Base-by-base conservation (phyloP, 2,797 vertebrate species). In the Tauraco hartlaubi region DNA sequence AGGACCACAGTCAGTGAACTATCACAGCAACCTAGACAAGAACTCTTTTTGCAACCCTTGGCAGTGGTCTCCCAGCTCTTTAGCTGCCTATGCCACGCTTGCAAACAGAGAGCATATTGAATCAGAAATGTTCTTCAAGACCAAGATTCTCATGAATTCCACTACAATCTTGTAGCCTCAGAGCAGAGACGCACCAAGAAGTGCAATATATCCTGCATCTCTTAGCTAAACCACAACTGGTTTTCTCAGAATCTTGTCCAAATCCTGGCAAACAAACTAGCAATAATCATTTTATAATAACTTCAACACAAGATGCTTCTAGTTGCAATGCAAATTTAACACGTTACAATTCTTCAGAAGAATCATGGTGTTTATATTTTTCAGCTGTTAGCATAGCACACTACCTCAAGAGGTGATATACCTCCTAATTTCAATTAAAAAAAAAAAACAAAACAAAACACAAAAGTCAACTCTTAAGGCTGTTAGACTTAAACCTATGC, bases 161-260 rank as follows among this genome's bases (percentile, higher is more conserved):
- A 33, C 37, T 76, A 84, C 22, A 41, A 20, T 17, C 58, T 77
- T 39, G 13, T 54, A 73, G 51, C 39, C 39, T 83, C 79, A 69
- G 69, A 92, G 22, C 15, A 25, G 67, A 78, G 59, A 80, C 43
- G 48, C 85, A 83, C 54, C 58, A 58, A 55, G 46, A 66, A 89
- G 51, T 43, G 26, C 41, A 92, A 44, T 52, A 49, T 29, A 80
- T n/a, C 10, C 41, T 41, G 5, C 51, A 75, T n/a, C 67, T 78
- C 72, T 73, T 52, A 25, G 46, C 90, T 73, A 93, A 95, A 76
- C n/a, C 37, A 58, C 90, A 80, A 48, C 74, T 74, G 61, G 22
- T 88, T 95, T 85, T 68, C 62, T 90, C 78, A 94, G 85, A 91
- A 91, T 91, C 85, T 64, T 46, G 64, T 89, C 87, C 56, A 89